Percentiles rank a stretch among this genome's conserved stretches.
Evolutionary conservation across 2,888 invertebrate genomes (phyloP).

Genomic region (Drosophila nigritarsus): DNA sequence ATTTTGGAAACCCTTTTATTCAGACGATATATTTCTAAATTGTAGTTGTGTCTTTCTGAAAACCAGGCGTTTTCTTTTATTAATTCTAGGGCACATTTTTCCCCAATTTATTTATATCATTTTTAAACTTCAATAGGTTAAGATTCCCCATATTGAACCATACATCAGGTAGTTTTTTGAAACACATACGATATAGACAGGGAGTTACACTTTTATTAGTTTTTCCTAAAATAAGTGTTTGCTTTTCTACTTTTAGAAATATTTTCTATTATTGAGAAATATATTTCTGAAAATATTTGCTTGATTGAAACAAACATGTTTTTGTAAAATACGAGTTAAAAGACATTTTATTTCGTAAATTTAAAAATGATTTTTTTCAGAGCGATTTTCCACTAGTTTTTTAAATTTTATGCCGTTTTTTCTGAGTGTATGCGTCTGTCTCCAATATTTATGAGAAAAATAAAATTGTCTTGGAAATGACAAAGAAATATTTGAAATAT

Average conservation of each 20-base stretch:
- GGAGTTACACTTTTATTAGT: not conserved
- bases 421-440: constrained; percentile 6
- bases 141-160: not conserved
- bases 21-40: not conserved
- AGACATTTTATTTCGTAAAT: not conserved
- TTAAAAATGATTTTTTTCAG: not conserved
- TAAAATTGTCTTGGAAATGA: not conserved
- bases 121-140: not conserved
- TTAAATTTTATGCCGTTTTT: not conserved
- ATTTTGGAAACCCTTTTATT: not conserved
- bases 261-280: too few species aligned
- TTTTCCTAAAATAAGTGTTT: not conserved
- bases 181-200: too few species aligned
- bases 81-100: not conserved
- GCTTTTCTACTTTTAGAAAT: not conserved
- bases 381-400: not conserved
- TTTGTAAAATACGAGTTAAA: too few species aligned
- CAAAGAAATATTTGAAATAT: not conserved
- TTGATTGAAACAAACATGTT: too few species aligned
- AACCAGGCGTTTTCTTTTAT: not conserved
- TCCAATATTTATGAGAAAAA: constrained; percentile 31
- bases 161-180: too few species aligned
- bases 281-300: too few species aligned
- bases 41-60: not conserved
- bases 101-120: not conserved